Evolutionary conservation across 2,797 vertebrate species (phyloP).

Genomic region (Gadopsis bispinosus): DNA sequence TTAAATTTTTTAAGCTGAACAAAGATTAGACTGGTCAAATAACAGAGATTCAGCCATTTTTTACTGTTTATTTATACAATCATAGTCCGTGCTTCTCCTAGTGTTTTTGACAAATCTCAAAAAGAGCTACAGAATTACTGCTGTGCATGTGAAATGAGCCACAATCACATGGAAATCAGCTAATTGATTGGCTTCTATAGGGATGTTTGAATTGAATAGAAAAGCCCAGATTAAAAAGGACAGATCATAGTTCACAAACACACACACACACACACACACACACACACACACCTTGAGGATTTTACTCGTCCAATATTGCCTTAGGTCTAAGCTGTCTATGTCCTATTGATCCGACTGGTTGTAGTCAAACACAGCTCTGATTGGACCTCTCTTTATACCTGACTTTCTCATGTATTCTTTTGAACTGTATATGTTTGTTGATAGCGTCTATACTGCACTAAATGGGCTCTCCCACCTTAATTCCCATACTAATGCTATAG

Average conservation of each 20-base stretch:
- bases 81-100: neutral
- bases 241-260: constrained; percentile 59
- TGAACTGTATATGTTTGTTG: neutral
- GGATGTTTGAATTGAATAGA: constrained; percentile 68
- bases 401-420: constrained; percentile 16
- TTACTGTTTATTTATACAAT: constrained; percentile 16
- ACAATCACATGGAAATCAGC: constrained; percentile 48
- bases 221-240: constrained; percentile 70
- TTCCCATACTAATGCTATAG: neutral
- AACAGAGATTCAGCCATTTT: constrained; percentile 27
- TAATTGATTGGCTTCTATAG: constrained; percentile 74
- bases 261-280: constrained; percentile 48
- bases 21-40: constrained; percentile 13
- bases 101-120: constrained; percentile 22
- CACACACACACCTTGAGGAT: constrained; percentile 55
- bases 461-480: neutral
- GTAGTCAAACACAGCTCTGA: constrained; percentile 57
- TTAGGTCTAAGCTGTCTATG: constrained; percentile 65
- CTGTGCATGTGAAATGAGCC: constrained; percentile 48
- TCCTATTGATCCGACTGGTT: constrained; percentile 74
- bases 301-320: constrained; percentile 71
- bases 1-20: constrained; percentile 38
- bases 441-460: neutral
- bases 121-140: constrained; percentile 28
- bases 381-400: constrained; percentile 38